Base-by-base conservation (phyloP, 2,797 vertebrate species). In the Lepidocolaptes lacrymiger region DNA sequence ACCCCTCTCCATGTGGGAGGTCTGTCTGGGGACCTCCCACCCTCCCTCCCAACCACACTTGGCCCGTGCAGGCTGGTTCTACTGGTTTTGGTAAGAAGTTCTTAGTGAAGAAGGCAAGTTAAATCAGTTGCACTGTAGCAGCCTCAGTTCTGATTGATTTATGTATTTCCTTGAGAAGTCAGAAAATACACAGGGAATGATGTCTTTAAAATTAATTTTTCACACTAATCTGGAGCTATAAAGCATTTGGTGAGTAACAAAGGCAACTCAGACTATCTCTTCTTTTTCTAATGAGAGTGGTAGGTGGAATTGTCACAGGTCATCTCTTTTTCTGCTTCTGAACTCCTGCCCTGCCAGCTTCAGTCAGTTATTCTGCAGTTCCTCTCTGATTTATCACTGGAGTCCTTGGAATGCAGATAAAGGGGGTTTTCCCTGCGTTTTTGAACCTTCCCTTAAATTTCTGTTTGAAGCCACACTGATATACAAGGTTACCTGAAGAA, bases 21-120 rank as follows among this genome's bases (percentile, higher is more conserved):
- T 78, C 20, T 8, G 7, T 13, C 24, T 32, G 26, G 24, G 54
- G 30, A 27, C 24, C 14, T 79, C 46, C 37, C 8, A 28, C 0
- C 1, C 20, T 81, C 30, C 14, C 16, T 81, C 72, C 61, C 78
- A 75, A 6, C 48, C 7, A 4, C 43, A 71, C 1, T 7, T 74
- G 24, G 13, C 55, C 73, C 27, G 6, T 37, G 27, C 43, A 62
- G 1, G 85, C 78, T 89, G 37, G 48, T 89, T 95, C 91, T 85
- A 67, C 89, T 88, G 41, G 76, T 67, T 91, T 91, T 68, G 18
- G 67, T 83, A 59, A 63, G 73, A 41, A 61, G 16, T 48, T 85
- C 26, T 63, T 82, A 58, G 16, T 52, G 62, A 69, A 79, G 55
- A 85, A 66, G n/a, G 27, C 44, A 67, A 39, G 9, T 55, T 64